A percentile compares a stretch with the other conserved stretches of the same genome.
Conservation (phyloP, 2,113 vertebrate genomes). For the Paraplagusia blochii region DNA sequence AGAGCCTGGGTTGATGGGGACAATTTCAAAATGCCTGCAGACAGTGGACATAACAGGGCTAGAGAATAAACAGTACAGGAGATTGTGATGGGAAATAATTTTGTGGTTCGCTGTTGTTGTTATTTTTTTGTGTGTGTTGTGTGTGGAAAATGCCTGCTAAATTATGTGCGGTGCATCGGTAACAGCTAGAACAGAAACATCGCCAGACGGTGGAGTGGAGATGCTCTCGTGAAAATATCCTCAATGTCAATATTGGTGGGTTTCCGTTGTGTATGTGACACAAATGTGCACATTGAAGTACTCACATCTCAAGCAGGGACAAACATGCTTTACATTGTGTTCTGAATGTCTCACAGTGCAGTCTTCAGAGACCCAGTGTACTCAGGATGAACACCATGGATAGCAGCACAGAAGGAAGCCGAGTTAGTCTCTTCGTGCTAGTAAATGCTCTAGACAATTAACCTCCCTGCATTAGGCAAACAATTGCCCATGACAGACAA, state of each 20-base stretch:
- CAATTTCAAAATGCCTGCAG: slow-evolving; percentile 58
- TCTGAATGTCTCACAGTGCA: slow-evolving; percentile 75
- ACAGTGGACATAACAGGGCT: slow-evolving; percentile 42
- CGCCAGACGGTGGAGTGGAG: slow-evolving; percentile 57
- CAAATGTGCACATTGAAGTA: slow-evolving; percentile 67
- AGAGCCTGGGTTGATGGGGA: slow-evolving; percentile 67
- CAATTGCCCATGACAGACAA: slow-evolving; percentile 59
- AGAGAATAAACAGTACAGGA: slow-evolving; percentile 42
- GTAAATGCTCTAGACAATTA: slow-evolving; percentile 58
- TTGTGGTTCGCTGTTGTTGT: slow-evolving; percentile 48
- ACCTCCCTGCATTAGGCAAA: slow-evolving; percentile 58
- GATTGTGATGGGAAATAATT: slow-evolving; percentile 43
- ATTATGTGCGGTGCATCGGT: slow-evolving; percentile 56
- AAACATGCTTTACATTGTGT: slow-evolving; percentile 65
- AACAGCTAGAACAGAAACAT: slow-evolving; percentile 58
- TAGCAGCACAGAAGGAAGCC: slow-evolving; percentile 72
- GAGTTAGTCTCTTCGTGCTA: slow-evolving; percentile 58
- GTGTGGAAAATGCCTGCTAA: slow-evolving; percentile 28
- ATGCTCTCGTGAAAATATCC: slow-evolving; percentile 51
- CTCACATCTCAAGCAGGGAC: slow-evolving; percentile 60
- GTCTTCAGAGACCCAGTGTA: slow-evolving; percentile 72
- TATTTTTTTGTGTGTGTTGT: too few relatives aligned
- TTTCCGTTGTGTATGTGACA: slow-evolving; percentile 57
- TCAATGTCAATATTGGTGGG: slow-evolving; percentile 55
- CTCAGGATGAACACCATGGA: slow-evolving; percentile 66